Conservation (phyloP, 2,888 invertebrate genomes). For the Epinotia bilunana region DNA sequence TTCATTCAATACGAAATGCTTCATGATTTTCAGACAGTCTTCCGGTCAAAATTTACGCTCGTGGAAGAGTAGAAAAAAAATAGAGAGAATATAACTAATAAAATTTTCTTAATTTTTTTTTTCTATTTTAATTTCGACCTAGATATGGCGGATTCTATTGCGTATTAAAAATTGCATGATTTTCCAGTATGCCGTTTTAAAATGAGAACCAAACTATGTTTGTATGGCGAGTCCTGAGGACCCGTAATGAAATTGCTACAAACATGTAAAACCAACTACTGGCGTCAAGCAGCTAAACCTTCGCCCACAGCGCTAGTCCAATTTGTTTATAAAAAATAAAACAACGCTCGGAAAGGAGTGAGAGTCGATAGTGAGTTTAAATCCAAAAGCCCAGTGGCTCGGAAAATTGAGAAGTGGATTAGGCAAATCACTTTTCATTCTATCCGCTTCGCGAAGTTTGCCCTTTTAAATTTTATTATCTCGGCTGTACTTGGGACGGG, state of each 20-base stretch:
- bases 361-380: conserved; percentile 49
- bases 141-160: too few relatives aligned
- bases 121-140: too few relatives aligned
- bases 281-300: conserved; percentile 14
- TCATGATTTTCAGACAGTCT: too few relatives aligned
- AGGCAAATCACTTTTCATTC: conserved; percentile 84
- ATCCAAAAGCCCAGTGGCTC: conserved; percentile 67
- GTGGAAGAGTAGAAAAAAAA: too few relatives aligned
- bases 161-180: too few relatives aligned
- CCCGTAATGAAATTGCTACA: not conserved
- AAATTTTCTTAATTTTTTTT: too few relatives aligned
- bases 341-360: conserved; percentile 34
- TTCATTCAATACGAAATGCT: too few relatives aligned
- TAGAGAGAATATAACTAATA: too few relatives aligned
- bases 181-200: too few relatives aligned
- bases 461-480: conserved; percentile 84
- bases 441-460: conserved; percentile 73
- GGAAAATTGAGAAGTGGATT: conserved; percentile 84
- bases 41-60: too few relatives aligned
- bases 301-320: conserved; percentile 27
- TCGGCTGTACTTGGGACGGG: conserved; percentile 54
- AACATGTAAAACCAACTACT: not conserved
- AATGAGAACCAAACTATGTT: too few relatives aligned
- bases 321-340: conserved; percentile 40
- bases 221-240: too few relatives aligned